Evolutionary conservation across 2,113 vertebrate species (phyloP), one percentile per base, ranked within the genome.

Genomic region (Thalassarche chlororhynchos): DNA sequence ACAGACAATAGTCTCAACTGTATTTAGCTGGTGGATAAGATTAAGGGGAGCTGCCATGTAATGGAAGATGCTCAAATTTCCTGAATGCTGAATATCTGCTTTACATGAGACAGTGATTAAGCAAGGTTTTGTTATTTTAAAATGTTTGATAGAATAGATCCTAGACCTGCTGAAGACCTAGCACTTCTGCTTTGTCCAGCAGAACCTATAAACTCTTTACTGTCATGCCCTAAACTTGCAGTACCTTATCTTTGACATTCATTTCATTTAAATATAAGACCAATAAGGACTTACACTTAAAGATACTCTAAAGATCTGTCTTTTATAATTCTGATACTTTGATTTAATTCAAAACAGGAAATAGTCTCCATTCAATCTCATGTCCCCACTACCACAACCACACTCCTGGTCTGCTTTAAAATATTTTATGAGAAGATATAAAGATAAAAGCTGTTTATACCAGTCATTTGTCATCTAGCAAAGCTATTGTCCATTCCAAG

Each of bases 161-260:
- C 4, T 68, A 75, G 9, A 20, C 8, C 17, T 1, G 0, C 36
- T 64, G 31, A 42, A 93, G 38, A 40, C 5, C 3, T 46, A 28
- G 4, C 4, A 21, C 5, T 86, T 92, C 25, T 61, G 11, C 18
- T 60, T 65, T 54, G 32, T 65, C n/a, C 34, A 38, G 28, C 7
- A 38, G 24, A 94, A 77, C 10, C 13, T 28, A 54, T 18, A 28
- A 77, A 42, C 3, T 65, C 8, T 46, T 12, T 55, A 31, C 49
- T 11, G 6, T 11, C 21, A 28, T 3, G 0, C 4, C 40, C 10
- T 91, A 21, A 74, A 21, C 7, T 36, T 62, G 4, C 10, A 62
- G 17, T 40, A 69, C 2, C 5, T 88, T 61, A 14, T 49, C 12
- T 66, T 77, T 71, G 14, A 20, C 24, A 42, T n/a, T 47, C 0